Percentiles rank a stretch among this genome's conserved stretches.
Evolutionary conservation across 2,888 invertebrate species (phyloP).

Genomic region (Operophtera brumata): DNA sequence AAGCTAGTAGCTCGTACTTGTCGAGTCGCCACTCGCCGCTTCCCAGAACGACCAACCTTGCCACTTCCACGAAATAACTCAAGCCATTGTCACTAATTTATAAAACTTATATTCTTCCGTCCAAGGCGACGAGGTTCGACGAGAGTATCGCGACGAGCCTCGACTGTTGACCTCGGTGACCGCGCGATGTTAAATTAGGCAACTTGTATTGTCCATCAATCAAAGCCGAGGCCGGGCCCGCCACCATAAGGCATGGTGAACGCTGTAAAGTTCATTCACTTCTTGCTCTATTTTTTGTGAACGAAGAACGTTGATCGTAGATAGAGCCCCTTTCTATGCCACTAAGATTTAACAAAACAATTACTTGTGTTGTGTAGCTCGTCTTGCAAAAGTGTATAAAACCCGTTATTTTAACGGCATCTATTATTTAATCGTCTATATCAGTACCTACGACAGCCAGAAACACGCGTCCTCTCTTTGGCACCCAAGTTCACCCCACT

Average conservation of each 20-base stretch:
- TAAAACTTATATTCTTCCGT: conserved; percentile 71
- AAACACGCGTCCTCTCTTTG: no score
- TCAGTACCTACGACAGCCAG: no score
- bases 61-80: conserved; percentile 74
- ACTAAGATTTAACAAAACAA: not conserved
- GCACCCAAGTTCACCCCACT: no score
- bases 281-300: conserved; percentile 58
- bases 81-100: conserved; percentile 78
- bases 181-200: conserved; percentile 46
- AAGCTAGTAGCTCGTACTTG: conserved; percentile 42
- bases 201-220: conserved; percentile 57
- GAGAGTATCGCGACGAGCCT: conserved; percentile 31
- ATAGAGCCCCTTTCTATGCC: not conserved
- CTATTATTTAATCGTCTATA: no score
- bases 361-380: not conserved
- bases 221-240: conserved; percentile 46
- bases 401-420: no score
- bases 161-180: conserved; percentile 53
- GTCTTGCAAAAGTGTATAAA: no score
- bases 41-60: conserved; percentile 76
- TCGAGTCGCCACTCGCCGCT: conserved; percentile 53
- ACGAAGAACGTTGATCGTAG: conserved; percentile 32
- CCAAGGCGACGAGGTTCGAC: conserved; percentile 51
- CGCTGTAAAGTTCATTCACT: conserved; percentile 65
- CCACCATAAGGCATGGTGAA: conserved; percentile 48